A percentile compares a stretch with the other conserved stretches of the same genome.
Evolutionary conservation across 2,888 invertebrate genomes (phyloP).

Genomic region (Diaperis boleti): DNA sequence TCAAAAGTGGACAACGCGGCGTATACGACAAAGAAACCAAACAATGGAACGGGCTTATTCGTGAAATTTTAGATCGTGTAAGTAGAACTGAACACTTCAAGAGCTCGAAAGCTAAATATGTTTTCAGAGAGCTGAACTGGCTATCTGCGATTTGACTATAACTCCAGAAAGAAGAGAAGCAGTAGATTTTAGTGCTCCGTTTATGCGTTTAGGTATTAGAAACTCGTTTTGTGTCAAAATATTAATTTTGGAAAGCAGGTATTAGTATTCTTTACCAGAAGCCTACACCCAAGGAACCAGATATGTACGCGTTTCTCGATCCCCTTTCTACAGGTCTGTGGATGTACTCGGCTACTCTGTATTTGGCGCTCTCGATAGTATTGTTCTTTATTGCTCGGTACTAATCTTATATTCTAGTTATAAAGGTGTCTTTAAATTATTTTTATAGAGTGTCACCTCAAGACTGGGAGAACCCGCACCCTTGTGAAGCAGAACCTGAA

Average conservation of each 20-base stretch:
- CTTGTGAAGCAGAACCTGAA: constrained; percentile 85
- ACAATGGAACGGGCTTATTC: constrained; percentile 82
- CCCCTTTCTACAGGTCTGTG: constrained; percentile 88
- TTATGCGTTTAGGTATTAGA: constrained; percentile 36
- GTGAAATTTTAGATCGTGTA: constrained; percentile 79
- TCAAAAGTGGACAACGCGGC: constrained; percentile 77
- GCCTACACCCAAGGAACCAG: constrained; percentile 76
- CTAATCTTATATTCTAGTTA: background rate
- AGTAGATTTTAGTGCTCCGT: constrained; percentile 36
- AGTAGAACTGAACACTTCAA: too few relatives aligned
- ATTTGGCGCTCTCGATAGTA: constrained; percentile 82
- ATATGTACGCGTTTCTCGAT: constrained; percentile 89
- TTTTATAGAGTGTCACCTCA: constrained; percentile 80
- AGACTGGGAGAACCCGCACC: constrained; percentile 94
- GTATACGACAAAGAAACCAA: constrained; percentile 75
- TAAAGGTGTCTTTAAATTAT: background rate
- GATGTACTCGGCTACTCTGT: constrained; percentile 89
- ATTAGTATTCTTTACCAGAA: constrained; percentile 80
- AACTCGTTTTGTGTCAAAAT: too few relatives aligned
- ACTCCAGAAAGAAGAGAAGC: constrained; percentile 27
- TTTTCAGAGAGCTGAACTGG: constrained; percentile 27
- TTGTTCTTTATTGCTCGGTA: constrained; percentile 81
- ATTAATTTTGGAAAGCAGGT: constrained; percentile 9
- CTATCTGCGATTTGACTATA: constrained; percentile 30
- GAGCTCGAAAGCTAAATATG: too few relatives aligned